Evolutionary conservation across 1,140 invertebrate species (phyloP).

Genomic region (Hyles euphorbiae): DNA sequence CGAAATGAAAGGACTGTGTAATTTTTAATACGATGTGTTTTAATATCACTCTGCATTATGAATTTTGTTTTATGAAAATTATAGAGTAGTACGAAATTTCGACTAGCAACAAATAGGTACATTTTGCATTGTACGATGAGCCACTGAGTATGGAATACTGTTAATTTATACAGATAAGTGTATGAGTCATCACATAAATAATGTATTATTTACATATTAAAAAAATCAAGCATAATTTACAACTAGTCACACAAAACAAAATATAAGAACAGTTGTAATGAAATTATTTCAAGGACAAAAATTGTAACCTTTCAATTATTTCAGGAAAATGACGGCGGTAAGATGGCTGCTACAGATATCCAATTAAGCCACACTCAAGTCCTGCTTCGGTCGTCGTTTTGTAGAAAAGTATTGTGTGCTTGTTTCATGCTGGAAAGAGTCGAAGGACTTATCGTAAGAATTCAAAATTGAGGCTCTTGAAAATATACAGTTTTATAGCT

Average conservation of each 20-base stretch:
- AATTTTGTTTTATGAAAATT: no score
- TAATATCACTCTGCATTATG: neutral
- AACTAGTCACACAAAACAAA: no score
- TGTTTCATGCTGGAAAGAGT: constrained; percentile 57
- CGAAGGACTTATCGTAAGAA: constrained; percentile 41
- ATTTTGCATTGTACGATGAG: no score
- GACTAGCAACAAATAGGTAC: no score
- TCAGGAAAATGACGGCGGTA: constrained; percentile 48
- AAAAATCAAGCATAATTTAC: no score
- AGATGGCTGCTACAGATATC: constrained; percentile 46
- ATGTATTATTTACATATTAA: no score
- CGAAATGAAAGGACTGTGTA: no score
- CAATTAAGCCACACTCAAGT: constrained; percentile 57
- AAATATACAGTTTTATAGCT: no score
- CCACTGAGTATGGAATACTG: no score
- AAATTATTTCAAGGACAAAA: neutral
- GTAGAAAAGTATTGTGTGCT: constrained; percentile 45
- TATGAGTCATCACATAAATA: no score
- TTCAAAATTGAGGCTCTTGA: neutral
- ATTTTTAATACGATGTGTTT: neutral
- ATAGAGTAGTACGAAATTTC: no score
- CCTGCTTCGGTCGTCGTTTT: constrained; percentile 52
- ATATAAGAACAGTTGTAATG: neutral
- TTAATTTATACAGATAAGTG: no score
- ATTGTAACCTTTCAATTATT: neutral